phyloP scores from a whole-genome alignment of 1,140 invertebrate genomes.

The Drosophila nebulosa region DNA sequence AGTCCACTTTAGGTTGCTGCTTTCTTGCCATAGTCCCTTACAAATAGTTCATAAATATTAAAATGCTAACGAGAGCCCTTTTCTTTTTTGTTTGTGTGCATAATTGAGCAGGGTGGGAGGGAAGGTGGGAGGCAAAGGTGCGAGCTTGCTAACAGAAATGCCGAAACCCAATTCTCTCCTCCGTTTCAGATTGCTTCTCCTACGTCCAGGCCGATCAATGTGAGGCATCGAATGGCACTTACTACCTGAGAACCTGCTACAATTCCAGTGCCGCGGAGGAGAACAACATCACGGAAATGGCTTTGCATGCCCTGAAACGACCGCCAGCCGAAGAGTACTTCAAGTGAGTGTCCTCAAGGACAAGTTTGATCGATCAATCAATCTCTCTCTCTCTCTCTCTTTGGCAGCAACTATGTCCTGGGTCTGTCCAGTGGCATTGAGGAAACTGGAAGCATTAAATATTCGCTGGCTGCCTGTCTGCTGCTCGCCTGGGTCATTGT shows the following conservation, averaged over 20 bases:
- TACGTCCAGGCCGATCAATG: slow-evolving; percentile 85
- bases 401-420: slow-evolving; percentile 86
- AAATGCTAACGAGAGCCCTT: slow-evolving; percentile 24
- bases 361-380: neutral
- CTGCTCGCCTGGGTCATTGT: slow-evolving; percentile 90
- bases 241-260: slow-evolving; percentile 84
- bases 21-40: slow-evolving; percentile 8
- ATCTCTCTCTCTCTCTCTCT: neutral
- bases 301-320: slow-evolving; percentile 83
- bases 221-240: slow-evolving; percentile 84
- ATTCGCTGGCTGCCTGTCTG: slow-evolving; percentile 86
- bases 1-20: slow-evolving; percentile 7
- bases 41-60: slow-evolving; percentile 75
- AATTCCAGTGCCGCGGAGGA: slow-evolving; percentile 82
- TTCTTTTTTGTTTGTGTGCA: slow-evolving; percentile 47
- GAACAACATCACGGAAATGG: slow-evolving; percentile 82
- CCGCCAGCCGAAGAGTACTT: slow-evolving; percentile 93
- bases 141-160: too few relatives aligned
- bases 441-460: slow-evolving; percentile 86
- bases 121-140: neutral
- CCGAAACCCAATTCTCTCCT: neutral
- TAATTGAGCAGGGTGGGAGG: slow-evolving; percentile 46
- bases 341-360: slow-evolving; percentile 84
- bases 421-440: slow-evolving; percentile 88
- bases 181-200: slow-evolving; percentile 85